Percentiles rank a stretch among this genome's conserved stretches.
Evolutionary conservation across 2,113 vertebrate genomes (phyloP).

Genomic region (Gallinago media): DNA sequence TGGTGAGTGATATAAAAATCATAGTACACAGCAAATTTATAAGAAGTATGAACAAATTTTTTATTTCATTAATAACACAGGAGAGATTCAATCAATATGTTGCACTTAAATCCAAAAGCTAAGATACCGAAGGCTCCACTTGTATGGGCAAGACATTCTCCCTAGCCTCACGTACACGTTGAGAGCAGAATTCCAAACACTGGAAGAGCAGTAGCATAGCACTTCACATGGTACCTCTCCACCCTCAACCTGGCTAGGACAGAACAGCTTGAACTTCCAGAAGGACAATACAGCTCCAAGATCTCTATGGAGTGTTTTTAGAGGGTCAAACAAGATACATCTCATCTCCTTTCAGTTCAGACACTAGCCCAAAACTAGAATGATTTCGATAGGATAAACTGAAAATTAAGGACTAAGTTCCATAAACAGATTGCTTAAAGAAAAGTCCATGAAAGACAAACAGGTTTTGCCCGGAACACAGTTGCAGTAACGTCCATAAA

Average conservation of each 20-base stretch:
- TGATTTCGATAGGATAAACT: not conserved
- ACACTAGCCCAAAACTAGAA: not conserved
- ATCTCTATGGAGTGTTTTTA: not conserved
- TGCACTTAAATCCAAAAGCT: not conserved
- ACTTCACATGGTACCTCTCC: not conserved
- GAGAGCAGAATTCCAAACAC: not conserved
- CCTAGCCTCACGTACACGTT: accelerated
- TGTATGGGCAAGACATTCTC: not conserved
- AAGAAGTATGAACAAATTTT: not conserved
- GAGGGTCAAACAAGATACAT: not conserved
- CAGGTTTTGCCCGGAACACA: not conserved
- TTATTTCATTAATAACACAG: not conserved
- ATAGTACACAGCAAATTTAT: not conserved
- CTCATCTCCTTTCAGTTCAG: not conserved
- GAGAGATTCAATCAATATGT: not conserved
- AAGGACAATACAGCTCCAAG: not conserved
- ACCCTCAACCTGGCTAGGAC: not conserved
- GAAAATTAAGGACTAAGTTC: not conserved
- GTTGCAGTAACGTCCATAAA: not conserved
- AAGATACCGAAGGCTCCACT: not conserved
- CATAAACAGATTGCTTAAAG: not conserved
- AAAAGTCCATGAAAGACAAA: not conserved
- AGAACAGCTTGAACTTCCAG: not conserved
- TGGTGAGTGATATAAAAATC: not conserved
- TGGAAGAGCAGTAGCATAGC: not conserved